phyloP scores from a whole-genome alignment of 2,113 vertebrate genomes.

The Silurus asotus region DNA sequence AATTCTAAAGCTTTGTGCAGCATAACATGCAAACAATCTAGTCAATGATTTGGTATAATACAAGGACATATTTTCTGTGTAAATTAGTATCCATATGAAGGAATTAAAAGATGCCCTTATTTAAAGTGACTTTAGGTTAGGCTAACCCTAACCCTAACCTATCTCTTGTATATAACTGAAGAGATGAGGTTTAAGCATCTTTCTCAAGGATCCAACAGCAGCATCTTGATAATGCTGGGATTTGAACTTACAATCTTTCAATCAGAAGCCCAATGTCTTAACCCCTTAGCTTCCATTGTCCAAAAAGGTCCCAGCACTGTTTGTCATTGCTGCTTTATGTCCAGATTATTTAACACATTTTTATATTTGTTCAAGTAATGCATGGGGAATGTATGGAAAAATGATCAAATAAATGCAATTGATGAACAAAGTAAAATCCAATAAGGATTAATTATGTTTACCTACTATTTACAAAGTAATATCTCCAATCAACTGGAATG shows the following conservation, averaged over 20 bases:
- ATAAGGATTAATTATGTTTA: slow-evolving; percentile 69
- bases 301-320: too few relatives aligned
- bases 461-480: slow-evolving; percentile 69
- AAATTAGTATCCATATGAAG: not conserved
- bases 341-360: not conserved
- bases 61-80: not conserved
- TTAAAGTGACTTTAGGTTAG: too few relatives aligned
- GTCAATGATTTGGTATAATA: not conserved
- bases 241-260: too few relatives aligned
- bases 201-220: too few relatives aligned
- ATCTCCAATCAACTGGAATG: slow-evolving; percentile 63
- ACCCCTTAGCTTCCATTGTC: too few relatives aligned
- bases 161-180: too few relatives aligned
- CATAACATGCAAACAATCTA: not conserved
- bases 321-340: not conserved
- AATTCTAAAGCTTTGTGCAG: not conserved
- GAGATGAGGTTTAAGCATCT: too few relatives aligned
- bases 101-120: too few relatives aligned
- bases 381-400: slow-evolving; percentile 52
- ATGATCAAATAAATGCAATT: slow-evolving; percentile 50
- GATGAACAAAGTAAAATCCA: slow-evolving; percentile 63
- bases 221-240: too few relatives aligned
- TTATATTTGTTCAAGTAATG: slow-evolving; percentile 11
- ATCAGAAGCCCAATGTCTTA: too few relatives aligned
- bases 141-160: too few relatives aligned